phyloP scores from a whole-genome alignment of 1,140 invertebrate genomes.

The Drosophila lacertosa region DNA sequence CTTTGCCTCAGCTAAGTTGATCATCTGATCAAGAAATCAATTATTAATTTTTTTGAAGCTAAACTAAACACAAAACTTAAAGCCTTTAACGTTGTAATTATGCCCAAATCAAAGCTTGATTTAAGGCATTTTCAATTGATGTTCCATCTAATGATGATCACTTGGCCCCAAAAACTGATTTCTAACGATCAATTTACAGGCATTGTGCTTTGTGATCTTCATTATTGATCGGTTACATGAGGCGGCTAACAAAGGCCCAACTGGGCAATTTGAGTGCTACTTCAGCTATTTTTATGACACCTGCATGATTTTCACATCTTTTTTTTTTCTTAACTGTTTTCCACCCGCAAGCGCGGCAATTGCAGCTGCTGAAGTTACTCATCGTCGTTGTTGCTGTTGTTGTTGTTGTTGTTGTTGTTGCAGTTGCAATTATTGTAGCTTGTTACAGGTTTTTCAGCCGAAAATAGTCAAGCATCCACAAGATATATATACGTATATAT shows the following conservation, averaged over 20 bases:
- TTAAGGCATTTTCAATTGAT: background rate
- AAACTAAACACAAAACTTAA: background rate
- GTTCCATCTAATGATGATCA: slow-evolving; percentile 10
- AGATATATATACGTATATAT: slow-evolving; percentile 18
- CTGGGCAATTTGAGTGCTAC: slow-evolving; percentile 45
- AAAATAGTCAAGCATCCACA: slow-evolving; percentile 42
- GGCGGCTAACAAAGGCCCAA: slow-evolving; percentile 14
- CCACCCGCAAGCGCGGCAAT: slow-evolving; percentile 56
- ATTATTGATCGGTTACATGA: slow-evolving; percentile 12
- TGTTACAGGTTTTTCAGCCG: slow-evolving; percentile 71
- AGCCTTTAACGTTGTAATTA: background rate
- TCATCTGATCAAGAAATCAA: too few relatives aligned
- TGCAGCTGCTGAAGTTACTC: slow-evolving; percentile 44
- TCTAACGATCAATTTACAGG: slow-evolving; percentile 26
- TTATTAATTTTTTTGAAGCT: too few relatives aligned
- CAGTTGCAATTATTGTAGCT: slow-evolving; percentile 73
- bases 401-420: slow-evolving; percentile 17
- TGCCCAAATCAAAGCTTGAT: background rate
- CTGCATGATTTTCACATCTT: slow-evolving; percentile 76
- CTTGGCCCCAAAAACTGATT: slow-evolving; percentile 20
- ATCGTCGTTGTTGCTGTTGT: slow-evolving; percentile 36
- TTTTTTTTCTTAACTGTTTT: slow-evolving; percentile 29
- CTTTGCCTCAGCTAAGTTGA: too few relatives aligned
- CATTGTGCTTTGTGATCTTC: slow-evolving; percentile 19
- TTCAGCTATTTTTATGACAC: slow-evolving; percentile 68